Evolutionary conservation across 1,140 invertebrate species (phyloP).

Genomic region (Tribolium madens): DNA sequence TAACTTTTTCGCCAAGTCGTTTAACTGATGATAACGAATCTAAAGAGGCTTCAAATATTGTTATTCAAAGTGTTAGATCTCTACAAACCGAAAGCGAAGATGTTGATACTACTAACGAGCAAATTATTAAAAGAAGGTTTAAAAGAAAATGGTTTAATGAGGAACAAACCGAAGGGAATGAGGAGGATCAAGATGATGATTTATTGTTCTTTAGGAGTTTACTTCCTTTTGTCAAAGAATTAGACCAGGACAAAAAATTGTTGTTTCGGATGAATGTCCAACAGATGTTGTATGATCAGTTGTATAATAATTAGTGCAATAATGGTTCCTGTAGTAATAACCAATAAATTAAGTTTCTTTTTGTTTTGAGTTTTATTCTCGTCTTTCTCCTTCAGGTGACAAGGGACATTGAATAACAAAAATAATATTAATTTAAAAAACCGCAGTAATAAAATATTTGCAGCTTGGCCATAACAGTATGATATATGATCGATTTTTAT

Average conservation of each 20-base stretch:
- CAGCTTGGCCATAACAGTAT: not conserved
- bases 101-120: not conserved
- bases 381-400: no score
- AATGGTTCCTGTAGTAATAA: not conserved
- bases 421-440: no score
- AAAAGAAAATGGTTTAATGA: not conserved
- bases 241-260: conserved; percentile 29
- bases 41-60: not conserved
- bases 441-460: not conserved
- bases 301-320: conserved; percentile 11
- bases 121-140: not conserved
- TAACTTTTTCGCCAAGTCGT: not conserved
- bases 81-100: not conserved
- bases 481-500: conserved; percentile 14
- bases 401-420: no score
- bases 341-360: no score
- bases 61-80: not conserved
- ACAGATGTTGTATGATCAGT: conserved; percentile 20
- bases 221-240: conserved; percentile 22
- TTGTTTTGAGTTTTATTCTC: no score
- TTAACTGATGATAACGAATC: not conserved
- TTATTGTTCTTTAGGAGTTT: conserved; percentile 39
- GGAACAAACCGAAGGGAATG: not conserved
- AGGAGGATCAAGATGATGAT: conserved; percentile 34
- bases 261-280: conserved; percentile 40